phyloP scores from a whole-genome alignment of 2,888 invertebrate genomes.

The Abrostola triplasia region DNA sequence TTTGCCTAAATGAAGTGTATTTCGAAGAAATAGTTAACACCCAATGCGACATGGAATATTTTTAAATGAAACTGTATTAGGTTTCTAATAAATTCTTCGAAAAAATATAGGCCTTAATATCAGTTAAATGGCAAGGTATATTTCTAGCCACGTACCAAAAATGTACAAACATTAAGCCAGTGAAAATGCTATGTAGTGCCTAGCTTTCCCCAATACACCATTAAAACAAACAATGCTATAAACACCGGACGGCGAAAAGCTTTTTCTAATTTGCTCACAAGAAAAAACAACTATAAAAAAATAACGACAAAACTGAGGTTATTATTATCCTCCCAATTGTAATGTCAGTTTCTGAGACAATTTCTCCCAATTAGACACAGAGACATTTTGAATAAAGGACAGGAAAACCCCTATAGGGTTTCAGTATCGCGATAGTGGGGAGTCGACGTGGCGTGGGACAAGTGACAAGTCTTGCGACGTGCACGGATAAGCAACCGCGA shows the following conservation, averaged over 20 bases:
- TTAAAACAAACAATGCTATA: neutral
- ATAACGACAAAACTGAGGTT: constrained; percentile 19
- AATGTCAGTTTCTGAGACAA: constrained; percentile 49
- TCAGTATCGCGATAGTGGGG: constrained; percentile 70
- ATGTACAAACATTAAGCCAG: no score
- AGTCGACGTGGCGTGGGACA: constrained; percentile 79
- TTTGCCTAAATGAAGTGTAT: neutral
- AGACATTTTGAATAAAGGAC: constrained; percentile 68
- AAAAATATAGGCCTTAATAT: no score
- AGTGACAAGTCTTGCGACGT: constrained; percentile 82
- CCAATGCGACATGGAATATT: no score
- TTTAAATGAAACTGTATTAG: no score
- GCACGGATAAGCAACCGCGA: constrained; percentile 79
- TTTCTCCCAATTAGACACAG: constrained; percentile 57
- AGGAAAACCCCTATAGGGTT: constrained; percentile 73
- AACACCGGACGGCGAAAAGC: neutral
- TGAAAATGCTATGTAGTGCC: neutral
- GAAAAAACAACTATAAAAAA: constrained; percentile 13
- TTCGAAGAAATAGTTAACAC: no score
- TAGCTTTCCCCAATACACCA: neutral
- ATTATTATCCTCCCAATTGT: constrained; percentile 40
- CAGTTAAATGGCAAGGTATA: no score
- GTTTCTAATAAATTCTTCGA: no score
- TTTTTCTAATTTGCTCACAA: constrained; percentile 4
- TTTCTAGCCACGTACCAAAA: no score